phyloP scores from a whole-genome alignment of 1,140 invertebrate species.

The Macrostomum lignano region DNA sequence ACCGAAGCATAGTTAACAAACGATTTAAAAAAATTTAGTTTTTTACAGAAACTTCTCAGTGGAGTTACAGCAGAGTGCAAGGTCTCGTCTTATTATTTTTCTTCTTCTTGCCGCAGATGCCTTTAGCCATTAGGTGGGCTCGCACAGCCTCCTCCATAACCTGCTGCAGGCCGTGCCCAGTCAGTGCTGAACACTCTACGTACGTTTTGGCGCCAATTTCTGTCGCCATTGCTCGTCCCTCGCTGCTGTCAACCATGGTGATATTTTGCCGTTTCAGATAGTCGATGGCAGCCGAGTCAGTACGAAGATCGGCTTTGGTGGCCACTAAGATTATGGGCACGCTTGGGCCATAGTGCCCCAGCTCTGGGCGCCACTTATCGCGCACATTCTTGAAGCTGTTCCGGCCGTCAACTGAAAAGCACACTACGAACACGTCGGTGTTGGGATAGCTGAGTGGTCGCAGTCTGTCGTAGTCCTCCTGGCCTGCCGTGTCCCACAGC shows the following conservation, averaged over 20 bases:
- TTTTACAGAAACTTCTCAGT: too few species aligned
- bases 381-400: conserved; percentile 21
- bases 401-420: conserved; percentile 9
- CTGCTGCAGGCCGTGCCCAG: conserved; percentile 34
- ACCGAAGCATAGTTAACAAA: too few species aligned
- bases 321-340: conserved; percentile 26
- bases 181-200: conserved; percentile 27
- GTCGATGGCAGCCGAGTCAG: too few species aligned
- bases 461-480: conserved; percentile 64
- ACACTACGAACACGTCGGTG: conserved; percentile 37
- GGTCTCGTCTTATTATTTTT: too few species aligned
- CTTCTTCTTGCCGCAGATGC: too few species aligned
- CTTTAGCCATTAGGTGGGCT: conserved; percentile 33
- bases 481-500: conserved; percentile 20
- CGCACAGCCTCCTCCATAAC: conserved; percentile 33
- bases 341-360: conserved; percentile 24
- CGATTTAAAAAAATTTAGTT: too few species aligned
- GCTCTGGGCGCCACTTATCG: conserved; percentile 27
- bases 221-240: conserved; percentile 40
- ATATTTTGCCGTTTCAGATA: conserved; percentile 7
- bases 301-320: conserved; percentile 35
- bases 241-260: conserved; percentile 8
- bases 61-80: too few species aligned
- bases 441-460: conserved; percentile 76
- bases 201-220: conserved; percentile 46